phyloP scores from a whole-genome alignment of 2,797 vertebrate species.

The Phoeniculus purpureus region DNA sequence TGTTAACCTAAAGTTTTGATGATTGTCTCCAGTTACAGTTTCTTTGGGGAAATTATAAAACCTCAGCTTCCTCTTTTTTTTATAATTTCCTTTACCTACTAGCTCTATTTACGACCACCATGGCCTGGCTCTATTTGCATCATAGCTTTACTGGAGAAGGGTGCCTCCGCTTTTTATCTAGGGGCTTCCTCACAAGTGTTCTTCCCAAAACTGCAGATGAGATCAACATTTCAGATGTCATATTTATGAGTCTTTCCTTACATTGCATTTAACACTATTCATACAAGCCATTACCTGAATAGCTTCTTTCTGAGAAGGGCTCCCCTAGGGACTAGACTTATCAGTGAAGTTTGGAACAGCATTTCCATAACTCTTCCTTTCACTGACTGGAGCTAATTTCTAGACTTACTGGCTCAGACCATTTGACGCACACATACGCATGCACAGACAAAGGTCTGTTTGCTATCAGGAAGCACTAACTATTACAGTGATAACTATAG shows the following conservation, averaged over 20 bases:
- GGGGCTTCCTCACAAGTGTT: neutral
- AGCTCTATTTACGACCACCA: neutral
- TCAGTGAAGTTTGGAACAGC: neutral
- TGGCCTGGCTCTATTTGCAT: neutral
- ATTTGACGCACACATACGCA: neutral
- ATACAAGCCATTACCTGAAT: conserved; percentile 8
- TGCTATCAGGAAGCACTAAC: conserved; percentile 9
- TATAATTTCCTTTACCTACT: neutral
- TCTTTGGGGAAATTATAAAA: neutral
- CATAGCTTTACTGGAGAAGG: neutral
- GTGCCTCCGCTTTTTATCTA: neutral
- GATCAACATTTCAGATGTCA: neutral
- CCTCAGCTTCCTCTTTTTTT: neutral
- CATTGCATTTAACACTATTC: conserved; percentile 16
- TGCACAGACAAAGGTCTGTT: neutral
- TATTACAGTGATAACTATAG: neutral
- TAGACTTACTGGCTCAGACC: neutral
- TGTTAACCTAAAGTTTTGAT: neutral
- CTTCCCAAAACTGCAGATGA: neutral
- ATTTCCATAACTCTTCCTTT: conserved; percentile 18
- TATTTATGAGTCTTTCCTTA: conserved; percentile 27
- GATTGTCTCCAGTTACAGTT: neutral
- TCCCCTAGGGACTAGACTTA: conserved; percentile 23
- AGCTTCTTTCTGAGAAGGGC: conserved; percentile 44
- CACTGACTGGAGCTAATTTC: conserved; percentile 9